Conservation (phyloP, 2,797 vertebrate species). For the Phalanger gymnotis region DNA sequence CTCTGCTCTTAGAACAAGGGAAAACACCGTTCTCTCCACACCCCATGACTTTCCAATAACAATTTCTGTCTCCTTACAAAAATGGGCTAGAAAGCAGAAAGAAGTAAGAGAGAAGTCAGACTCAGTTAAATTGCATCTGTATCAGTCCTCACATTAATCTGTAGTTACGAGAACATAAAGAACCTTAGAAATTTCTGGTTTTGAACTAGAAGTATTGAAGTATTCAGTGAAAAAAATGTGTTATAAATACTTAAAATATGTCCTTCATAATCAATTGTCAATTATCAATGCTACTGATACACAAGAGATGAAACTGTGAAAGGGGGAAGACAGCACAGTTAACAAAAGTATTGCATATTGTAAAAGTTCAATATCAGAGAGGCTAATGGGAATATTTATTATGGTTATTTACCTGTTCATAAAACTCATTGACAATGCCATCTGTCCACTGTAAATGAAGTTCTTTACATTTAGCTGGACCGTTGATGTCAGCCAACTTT, state of each 20-base stretch:
- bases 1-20: background rate
- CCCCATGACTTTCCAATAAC: background rate
- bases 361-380: background rate
- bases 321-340: background rate
- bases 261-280: background rate
- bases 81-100: background rate
- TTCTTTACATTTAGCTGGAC: constrained; percentile 96
- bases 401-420: constrained; percentile 92
- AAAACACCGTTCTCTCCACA: background rate
- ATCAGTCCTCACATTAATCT: background rate
- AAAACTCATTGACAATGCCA: constrained; percentile 99
- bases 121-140: background rate
- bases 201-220: background rate
- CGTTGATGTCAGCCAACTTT: constrained; percentile 98
- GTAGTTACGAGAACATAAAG: background rate
- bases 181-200: background rate
- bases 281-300: background rate
- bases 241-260: background rate
- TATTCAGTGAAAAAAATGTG: background rate
- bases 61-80: background rate
- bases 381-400: background rate
- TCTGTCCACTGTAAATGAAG: constrained; percentile 98
- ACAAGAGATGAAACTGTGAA: background rate
- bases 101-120: background rate
- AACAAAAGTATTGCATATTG: background rate